phyloP scores from a whole-genome alignment of 2,888 invertebrate genomes.

The Chrysolina americana region DNA sequence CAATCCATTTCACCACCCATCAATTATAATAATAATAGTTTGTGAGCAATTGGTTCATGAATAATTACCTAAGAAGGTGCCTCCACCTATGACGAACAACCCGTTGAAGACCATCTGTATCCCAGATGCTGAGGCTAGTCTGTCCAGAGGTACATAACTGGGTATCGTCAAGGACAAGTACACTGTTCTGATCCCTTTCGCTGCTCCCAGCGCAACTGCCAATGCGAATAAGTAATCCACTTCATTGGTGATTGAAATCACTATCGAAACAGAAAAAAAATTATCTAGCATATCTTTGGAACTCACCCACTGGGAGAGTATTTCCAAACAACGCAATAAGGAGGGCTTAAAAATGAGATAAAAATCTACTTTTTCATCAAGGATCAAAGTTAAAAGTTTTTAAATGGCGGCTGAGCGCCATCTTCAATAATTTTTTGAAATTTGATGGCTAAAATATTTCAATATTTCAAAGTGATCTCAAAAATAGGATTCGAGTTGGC shows the following conservation, averaged over 20 bases:
- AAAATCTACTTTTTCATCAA: no score
- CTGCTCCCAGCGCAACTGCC: slow-evolving; percentile 75
- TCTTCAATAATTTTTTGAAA: no score
- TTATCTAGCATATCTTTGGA: no score
- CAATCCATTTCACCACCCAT: background rate
- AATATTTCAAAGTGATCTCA: no score
- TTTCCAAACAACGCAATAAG: no score
- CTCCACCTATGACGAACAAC: slow-evolving; percentile 74
- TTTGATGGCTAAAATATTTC: no score
- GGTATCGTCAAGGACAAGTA: slow-evolving; percentile 81
- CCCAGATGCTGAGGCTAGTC: slow-evolving; percentile 78
- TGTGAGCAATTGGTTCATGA: background rate
- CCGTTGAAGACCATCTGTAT: slow-evolving; percentile 82
- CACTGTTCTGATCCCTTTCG: slow-evolving; percentile 80
- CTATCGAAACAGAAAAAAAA: slow-evolving; percentile 11
- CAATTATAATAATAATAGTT: background rate
- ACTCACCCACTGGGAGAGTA: no score
- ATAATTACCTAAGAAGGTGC: slow-evolving; percentile 75
- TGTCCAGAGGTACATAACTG: slow-evolving; percentile 77
- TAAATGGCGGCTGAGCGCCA: no score
- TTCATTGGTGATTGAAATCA: slow-evolving; percentile 24
- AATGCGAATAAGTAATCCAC: slow-evolving; percentile 62
- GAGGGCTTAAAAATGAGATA: no score
- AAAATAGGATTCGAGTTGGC: no score
- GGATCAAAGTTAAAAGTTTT: no score